Evolutionary conservation across 2,797 vertebrate species (phyloP).

Genomic region (Betta splendens): DNA sequence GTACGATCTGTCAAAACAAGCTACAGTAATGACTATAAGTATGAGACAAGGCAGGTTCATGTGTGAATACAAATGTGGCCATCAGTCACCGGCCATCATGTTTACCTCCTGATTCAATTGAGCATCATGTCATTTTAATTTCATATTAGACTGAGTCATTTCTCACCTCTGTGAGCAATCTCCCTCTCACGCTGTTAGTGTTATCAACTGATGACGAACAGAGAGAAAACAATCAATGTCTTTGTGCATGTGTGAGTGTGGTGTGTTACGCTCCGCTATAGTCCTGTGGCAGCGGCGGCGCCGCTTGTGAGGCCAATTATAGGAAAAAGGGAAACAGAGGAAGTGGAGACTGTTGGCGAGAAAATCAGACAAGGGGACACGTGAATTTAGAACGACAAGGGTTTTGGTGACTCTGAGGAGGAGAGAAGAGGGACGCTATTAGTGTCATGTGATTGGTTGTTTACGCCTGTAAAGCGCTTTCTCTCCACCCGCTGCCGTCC

Average conservation of each 20-base stretch:
- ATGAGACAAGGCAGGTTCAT: neutral
- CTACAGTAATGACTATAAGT: too few relatives aligned
- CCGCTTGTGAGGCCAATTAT: neutral
- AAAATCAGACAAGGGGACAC: conserved; percentile 1
- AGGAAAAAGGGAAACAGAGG: neutral
- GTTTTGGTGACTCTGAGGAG: neutral
- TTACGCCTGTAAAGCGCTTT: conserved; percentile 45
- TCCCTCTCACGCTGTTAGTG: conserved; percentile 20
- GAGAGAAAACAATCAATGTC: conserved; percentile 36
- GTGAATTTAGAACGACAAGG: conserved; percentile 13
- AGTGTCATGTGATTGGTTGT: conserved; percentile 51
- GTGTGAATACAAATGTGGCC: conserved; percentile 24
- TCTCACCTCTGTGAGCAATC: conserved; percentile 22
- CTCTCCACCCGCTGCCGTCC: conserved; percentile 25
- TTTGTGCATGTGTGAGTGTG: conserved; percentile 9
- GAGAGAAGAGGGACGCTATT: conserved; percentile 33
- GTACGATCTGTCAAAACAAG: too few relatives aligned
- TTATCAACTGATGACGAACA: conserved; percentile 40
- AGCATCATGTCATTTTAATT: conserved; percentile 30
- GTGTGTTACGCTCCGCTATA: neutral
- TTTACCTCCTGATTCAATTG: conserved; percentile 21
- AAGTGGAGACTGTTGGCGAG: conserved; percentile 5
- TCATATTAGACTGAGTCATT: conserved; percentile 34
- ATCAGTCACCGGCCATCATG: conserved; percentile 27
- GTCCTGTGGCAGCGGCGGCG: neutral